Conservation (phyloP, 2,888 invertebrate species). For the Leptinotarsa peninsularis region DNA sequence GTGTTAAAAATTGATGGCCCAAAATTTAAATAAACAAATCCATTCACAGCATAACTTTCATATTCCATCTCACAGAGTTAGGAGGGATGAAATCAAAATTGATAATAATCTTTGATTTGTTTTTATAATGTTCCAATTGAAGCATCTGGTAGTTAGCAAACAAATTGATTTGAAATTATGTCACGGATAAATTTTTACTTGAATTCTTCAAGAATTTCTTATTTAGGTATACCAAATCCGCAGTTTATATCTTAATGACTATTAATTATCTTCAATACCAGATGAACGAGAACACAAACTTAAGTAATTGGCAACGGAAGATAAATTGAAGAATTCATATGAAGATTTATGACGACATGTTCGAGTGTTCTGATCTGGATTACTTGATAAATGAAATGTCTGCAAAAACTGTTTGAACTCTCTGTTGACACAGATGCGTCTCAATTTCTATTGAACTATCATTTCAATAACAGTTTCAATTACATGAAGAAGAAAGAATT, state of each 20-base stretch:
- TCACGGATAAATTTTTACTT: background rate
- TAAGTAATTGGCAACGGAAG: constrained; percentile 15
- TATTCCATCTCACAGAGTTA: no score
- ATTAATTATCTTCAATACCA: constrained; percentile 3
- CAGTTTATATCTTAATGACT: background rate
- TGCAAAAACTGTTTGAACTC: background rate
- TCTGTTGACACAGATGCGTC: background rate
- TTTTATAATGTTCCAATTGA: no score
- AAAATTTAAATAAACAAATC: background rate
- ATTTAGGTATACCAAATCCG: background rate
- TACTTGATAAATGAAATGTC: background rate
- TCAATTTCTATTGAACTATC: background rate
- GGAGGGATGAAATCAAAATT: no score
- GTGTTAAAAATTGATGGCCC: background rate
- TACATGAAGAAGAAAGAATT: no score
- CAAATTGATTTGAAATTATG: no score
- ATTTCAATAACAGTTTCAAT: no score
- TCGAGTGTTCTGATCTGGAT: background rate
- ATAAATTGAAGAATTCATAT: constrained; percentile 6
- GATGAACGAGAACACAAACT: constrained; percentile 3
- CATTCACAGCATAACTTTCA: background rate
- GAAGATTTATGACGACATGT: constrained; percentile 16
- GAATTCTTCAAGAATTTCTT: background rate
- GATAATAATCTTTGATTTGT: no score
- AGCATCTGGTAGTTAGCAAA: no score